These are phyloP conservation scores for Pelobates fuscus DNA, from an alignment of 2,113 vertebrate species.

Conservation along the genomic window DNA sequence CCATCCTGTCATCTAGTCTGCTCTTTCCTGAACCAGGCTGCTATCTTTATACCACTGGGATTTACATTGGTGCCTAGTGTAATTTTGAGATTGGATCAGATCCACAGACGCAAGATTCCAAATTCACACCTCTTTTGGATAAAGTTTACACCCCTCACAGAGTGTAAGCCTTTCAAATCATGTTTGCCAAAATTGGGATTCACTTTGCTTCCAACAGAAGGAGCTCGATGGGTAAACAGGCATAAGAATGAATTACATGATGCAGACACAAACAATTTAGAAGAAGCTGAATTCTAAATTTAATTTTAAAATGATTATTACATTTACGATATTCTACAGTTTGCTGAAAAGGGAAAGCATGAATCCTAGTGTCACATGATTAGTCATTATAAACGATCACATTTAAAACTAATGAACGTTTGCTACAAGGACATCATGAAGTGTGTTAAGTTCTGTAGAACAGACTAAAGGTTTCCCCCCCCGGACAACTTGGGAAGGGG, in stretches of 20 bases:
- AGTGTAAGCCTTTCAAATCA: slow-evolving; percentile 9
- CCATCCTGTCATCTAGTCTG: slow-evolving; percentile 37
- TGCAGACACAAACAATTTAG: neutral
- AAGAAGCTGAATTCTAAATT: too few species aligned
- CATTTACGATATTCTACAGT: too few species aligned
- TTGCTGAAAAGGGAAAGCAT: too few species aligned
- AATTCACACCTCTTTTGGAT: slow-evolving; percentile 36
- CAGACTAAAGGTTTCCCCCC: too few species aligned
- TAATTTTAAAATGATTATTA: too few species aligned
- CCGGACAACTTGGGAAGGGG: too few species aligned
- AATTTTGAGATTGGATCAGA: slow-evolving; percentile 32
- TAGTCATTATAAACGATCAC: too few species aligned
- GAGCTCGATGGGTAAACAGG: neutral
- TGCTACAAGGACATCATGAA: too few species aligned
- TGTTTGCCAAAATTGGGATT: neutral
- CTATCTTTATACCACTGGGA: slow-evolving; percentile 30
- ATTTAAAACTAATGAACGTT: too few species aligned
- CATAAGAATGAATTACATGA: neutral
- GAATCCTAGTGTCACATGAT: too few species aligned
- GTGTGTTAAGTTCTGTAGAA: too few species aligned
- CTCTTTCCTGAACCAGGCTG: slow-evolving; percentile 17
- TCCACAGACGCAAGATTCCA: slow-evolving; percentile 32
- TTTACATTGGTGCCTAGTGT: slow-evolving; percentile 32
- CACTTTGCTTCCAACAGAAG: neutral
- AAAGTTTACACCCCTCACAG: slow-evolving; percentile 32